Percentiles rank a stretch among this genome's conserved stretches.
phyloP scores from a whole-genome alignment of 2,888 invertebrate species.

The Cephus pulcher region DNA sequence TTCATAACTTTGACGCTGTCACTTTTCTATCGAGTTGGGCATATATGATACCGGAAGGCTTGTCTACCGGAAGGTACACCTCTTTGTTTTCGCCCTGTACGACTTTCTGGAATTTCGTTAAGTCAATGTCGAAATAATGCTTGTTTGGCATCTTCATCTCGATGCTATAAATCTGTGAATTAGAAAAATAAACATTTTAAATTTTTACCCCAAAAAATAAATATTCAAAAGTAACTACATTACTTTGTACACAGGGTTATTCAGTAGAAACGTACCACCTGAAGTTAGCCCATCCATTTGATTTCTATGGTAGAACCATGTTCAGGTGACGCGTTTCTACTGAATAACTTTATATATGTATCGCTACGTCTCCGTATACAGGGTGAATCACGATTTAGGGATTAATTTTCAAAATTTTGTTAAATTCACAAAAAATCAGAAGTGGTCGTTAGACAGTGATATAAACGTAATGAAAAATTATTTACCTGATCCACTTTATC shows the following conservation, averaged over 20 bases:
- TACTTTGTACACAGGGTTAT: background rate
- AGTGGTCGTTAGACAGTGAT: no score
- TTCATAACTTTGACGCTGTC: conserved; percentile 69
- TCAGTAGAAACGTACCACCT: no score
- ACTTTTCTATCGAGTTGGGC: conserved; percentile 76
- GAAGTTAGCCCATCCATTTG: no score
- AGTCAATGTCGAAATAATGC: conserved; percentile 82
- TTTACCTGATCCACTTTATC: conserved; percentile 77
- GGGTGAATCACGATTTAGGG: no score
- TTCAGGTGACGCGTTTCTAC: no score
- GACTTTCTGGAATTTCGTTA: conserved; percentile 77
- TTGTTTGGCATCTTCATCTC: conserved; percentile 86
- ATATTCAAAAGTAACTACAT: background rate
- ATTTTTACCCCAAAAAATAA: background rate
- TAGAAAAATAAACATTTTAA: conserved; percentile 16
- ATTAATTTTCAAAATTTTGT: no score
- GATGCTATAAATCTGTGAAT: conserved; percentile 74
- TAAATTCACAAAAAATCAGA: no score
- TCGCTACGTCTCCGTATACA: no score
- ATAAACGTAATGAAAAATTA: no score
- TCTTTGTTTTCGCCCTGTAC: conserved; percentile 74
- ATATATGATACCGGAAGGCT: conserved; percentile 82
- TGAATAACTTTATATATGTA: background rate
- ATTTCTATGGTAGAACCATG: no score
- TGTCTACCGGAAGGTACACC: conserved; percentile 82